These are phyloP conservation scores for Manacus vitellinus DNA, from an alignment of 2,113 vertebrate species.

Conservation along the genomic window DNA sequence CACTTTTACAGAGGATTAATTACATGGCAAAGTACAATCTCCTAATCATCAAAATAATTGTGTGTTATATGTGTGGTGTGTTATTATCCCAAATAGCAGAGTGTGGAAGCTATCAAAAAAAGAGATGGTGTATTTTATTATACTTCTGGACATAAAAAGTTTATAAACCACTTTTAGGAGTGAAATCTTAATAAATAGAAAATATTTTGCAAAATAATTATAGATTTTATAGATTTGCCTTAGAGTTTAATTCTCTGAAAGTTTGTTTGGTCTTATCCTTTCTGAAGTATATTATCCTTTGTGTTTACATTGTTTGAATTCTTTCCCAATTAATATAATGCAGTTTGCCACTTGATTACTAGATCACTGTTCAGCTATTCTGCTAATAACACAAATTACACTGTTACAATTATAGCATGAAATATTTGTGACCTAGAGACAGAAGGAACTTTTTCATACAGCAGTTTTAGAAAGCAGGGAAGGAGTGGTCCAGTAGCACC, in stretches of 20 bases:
- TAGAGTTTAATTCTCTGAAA: background rate
- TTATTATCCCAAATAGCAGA: conserved; percentile 39
- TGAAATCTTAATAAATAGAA: background rate
- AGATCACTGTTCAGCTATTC: background rate
- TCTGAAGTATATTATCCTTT: background rate
- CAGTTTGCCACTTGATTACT: background rate
- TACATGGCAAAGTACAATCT: conserved; percentile 6
- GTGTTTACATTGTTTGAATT: background rate
- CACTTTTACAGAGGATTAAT: conserved; percentile 21
- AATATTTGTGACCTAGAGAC: background rate
- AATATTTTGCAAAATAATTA: background rate
- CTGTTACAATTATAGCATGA: background rate
- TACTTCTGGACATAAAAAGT: background rate
- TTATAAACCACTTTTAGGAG: background rate
- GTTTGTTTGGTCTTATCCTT: background rate
- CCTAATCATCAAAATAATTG: conserved; percentile 7
- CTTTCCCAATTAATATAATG: background rate
- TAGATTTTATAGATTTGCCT: background rate
- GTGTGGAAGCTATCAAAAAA: background rate
- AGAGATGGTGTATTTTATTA: background rate
- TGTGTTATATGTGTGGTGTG: background rate
- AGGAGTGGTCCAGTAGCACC: background rate
- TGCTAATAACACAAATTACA: background rate
- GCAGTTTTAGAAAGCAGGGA: background rate
- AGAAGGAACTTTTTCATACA: background rate